phyloP scores from a whole-genome alignment of 2,797 vertebrate species.

The Epinephelus awoara region DNA sequence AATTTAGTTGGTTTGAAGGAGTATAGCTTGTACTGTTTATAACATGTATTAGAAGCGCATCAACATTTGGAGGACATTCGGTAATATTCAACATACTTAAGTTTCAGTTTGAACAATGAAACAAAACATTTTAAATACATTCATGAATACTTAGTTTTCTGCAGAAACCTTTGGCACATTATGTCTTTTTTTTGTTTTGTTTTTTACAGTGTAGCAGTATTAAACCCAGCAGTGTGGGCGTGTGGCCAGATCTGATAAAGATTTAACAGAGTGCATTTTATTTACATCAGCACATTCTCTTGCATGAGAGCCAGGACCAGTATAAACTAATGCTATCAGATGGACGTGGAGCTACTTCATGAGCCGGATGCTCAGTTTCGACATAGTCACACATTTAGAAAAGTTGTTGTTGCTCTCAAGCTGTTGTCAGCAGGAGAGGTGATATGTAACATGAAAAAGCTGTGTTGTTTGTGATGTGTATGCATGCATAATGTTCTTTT shows the following conservation, averaged over 20 bases:
- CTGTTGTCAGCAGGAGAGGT: not conserved
- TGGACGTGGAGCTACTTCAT: not conserved
- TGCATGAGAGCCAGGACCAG: not conserved
- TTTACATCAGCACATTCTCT: constrained; percentile 53
- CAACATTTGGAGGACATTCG: not conserved
- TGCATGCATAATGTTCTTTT: not conserved
- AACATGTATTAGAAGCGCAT: not conserved
- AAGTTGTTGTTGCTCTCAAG: not conserved
- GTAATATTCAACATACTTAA: not conserved
- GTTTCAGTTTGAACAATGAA: not conserved
- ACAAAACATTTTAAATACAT: not conserved
- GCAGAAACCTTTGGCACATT: not conserved
- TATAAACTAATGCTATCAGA: not conserved
- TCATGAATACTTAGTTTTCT: not conserved
- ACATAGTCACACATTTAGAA: not conserved
- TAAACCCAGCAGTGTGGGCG: not conserved
- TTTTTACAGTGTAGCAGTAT: constrained; percentile 20
- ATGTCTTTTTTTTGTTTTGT: rapidly evolving
- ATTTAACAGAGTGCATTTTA: constrained; percentile 23
- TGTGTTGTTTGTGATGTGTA: too few relatives aligned
- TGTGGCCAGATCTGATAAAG: constrained; percentile 24
- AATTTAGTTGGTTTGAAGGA: not conserved
- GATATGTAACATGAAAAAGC: too few relatives aligned
- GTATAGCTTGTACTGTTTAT: not conserved
- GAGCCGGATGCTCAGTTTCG: not conserved